phyloP scores from a whole-genome alignment of 2,113 vertebrate species.

The Hyaena hyaena region DNA sequence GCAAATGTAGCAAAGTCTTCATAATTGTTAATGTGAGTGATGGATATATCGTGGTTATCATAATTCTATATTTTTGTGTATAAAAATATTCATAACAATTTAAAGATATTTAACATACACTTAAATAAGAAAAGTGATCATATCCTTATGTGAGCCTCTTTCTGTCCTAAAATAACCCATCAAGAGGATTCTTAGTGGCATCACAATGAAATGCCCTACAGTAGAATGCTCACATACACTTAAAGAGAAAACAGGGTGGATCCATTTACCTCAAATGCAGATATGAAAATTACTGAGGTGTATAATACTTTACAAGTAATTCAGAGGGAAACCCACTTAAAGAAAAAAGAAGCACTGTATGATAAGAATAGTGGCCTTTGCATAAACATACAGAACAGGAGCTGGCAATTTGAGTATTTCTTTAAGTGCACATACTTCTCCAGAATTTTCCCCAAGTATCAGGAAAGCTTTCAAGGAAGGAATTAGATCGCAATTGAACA shows the following conservation, averaged over 20 bases:
- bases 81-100: slow-evolving; percentile 6
- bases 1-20: slow-evolving; percentile 36
- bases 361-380: background rate
- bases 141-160: background rate
- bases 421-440: slow-evolving; percentile 24
- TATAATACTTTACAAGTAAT: slow-evolving; percentile 28
- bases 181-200: background rate
- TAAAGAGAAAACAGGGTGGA: background rate
- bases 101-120: background rate
- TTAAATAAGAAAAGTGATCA: slow-evolving; percentile 6
- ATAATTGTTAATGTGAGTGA: background rate
- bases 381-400: background rate
- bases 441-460: background rate
- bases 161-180: background rate
- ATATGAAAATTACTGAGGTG: background rate
- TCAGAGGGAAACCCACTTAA: background rate
- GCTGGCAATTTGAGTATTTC: slow-evolving; percentile 29
- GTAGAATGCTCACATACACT: background rate
- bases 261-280: background rate
- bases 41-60: background rate
- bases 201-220: slow-evolving; percentile 29
- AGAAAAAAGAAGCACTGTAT: background rate
- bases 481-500: slow-evolving; percentile 46
- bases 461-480: slow-evolving; percentile 38
- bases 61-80: background rate